Conservation (phyloP, 2,888 invertebrate species). For the Shargacucullia verbasci region DNA sequence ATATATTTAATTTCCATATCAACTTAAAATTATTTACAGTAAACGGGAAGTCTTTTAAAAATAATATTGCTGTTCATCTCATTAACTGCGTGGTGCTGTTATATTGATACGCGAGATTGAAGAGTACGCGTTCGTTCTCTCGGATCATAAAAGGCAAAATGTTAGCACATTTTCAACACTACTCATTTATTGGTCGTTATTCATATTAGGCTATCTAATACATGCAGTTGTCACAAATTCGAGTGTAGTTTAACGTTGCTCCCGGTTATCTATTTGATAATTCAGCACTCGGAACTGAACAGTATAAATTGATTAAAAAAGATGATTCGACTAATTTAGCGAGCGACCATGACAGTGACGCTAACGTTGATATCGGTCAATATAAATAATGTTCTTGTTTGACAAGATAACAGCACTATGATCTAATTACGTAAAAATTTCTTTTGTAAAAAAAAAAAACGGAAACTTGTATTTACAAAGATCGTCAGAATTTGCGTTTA, state of each 20-base stretch:
- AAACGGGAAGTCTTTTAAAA: slow-evolving; percentile 39
- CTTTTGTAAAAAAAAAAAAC: not conserved
- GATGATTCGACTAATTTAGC: slow-evolving; percentile 22
- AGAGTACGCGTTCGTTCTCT: not conserved
- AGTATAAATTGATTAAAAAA: slow-evolving; percentile 17
- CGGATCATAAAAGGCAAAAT: not conserved
- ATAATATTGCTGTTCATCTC: slow-evolving; percentile 16
- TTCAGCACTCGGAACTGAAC: slow-evolving; percentile 20
- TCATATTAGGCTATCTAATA: too few species aligned
- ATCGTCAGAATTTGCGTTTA: slow-evolving; percentile 21
- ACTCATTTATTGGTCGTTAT: too few species aligned
- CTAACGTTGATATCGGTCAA: slow-evolving; percentile 16
- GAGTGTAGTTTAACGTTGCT: not conserved
- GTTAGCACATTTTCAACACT: not conserved
- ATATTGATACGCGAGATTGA: slow-evolving; percentile 1
- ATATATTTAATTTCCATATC: slow-evolving; percentile 46
- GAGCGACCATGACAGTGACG: slow-evolving; percentile 30
- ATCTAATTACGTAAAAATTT: slow-evolving; percentile 23
- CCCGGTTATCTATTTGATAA: slow-evolving; percentile 4
- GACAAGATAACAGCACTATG: slow-evolving; percentile 32
- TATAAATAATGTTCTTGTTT: slow-evolving; percentile 20
- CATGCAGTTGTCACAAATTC: not conserved
- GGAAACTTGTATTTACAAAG: slow-evolving; percentile 2
- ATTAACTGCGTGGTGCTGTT: slow-evolving; percentile 14
- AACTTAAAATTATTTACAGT: slow-evolving; percentile 43